These are phyloP conservation scores for Picus viridis DNA, from an alignment of 2,797 vertebrate species.

Conservation along the genomic window DNA sequence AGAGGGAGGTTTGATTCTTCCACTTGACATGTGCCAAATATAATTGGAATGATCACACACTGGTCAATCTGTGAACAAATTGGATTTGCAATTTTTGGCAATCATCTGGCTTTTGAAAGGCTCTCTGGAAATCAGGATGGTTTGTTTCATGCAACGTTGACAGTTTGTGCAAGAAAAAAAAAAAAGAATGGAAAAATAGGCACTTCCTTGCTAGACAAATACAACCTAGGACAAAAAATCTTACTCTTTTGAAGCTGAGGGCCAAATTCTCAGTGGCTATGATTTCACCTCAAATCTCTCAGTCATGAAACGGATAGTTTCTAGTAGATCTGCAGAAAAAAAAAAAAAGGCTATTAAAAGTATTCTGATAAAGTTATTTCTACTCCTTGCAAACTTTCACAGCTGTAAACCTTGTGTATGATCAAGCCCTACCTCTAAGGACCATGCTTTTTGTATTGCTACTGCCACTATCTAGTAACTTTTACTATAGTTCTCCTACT, in stretches of 20 bases:
- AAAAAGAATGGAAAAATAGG: conserved; percentile 42
- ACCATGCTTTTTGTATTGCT: not conserved
- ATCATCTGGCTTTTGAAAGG: conserved; percentile 35
- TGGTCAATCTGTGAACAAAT: conserved; percentile 67
- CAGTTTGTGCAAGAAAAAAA: not conserved
- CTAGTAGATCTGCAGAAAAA: not conserved
- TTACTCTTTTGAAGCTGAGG: conserved; percentile 36
- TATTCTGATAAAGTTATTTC: not conserved
- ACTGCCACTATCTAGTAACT: not conserved
- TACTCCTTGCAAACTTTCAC: not conserved
- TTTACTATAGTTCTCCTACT: not conserved
- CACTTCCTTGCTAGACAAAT: conserved; percentile 35
- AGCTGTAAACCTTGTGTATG: not conserved
- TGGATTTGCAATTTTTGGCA: conserved; percentile 54
- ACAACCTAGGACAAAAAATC: conserved; percentile 37
- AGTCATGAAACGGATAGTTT: not conserved
- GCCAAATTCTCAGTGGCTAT: conserved; percentile 43
- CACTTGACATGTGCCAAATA: conserved; percentile 63
- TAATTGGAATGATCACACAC: conserved; percentile 66
- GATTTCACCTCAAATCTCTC: conserved; percentile 30
- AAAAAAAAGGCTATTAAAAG: not conserved
- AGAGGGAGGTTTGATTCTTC: conserved; percentile 70
- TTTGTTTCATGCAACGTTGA: conserved; percentile 47
- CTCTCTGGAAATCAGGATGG: conserved; percentile 48
- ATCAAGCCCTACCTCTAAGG: not conserved